Conservation (phyloP, 1,140 invertebrate species). For the Chionoecetes opilio region DNA sequence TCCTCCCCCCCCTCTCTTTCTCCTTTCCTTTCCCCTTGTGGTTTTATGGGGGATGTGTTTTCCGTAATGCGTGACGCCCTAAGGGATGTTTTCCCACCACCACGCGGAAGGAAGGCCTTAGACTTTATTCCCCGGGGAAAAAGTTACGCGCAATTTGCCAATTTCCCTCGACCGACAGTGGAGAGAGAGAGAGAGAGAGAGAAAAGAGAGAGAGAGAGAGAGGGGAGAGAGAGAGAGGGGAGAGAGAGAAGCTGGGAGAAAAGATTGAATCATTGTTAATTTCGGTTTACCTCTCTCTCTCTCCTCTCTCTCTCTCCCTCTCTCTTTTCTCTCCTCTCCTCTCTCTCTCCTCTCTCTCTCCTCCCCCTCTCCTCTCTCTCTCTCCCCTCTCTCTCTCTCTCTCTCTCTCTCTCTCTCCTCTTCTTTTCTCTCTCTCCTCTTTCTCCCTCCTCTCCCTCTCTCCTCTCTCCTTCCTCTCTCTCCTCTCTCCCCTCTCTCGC, state of each 20-base stretch:
- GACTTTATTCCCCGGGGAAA: constrained; percentile 32
- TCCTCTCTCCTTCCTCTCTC: constrained; percentile 29
- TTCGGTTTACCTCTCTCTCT: constrained; percentile 36
- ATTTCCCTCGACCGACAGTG: background rate
- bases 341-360: background rate
- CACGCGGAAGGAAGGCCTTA: background rate
- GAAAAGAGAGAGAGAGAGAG: constrained; percentile 28
- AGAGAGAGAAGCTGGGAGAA: constrained; percentile 33
- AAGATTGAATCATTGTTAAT: background rate
- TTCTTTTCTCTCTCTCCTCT: background rate
- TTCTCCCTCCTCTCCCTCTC: background rate
- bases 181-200: constrained; percentile 54
- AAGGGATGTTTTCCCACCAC: background rate
- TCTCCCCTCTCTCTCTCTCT: constrained; percentile 23
- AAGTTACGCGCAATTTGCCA: constrained; percentile 44
- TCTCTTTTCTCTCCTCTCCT: background rate
- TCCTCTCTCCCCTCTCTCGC: too few relatives aligned
- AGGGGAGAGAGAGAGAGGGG: constrained; percentile 46
- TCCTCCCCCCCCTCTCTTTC: background rate
- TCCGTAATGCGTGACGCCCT: background rate
- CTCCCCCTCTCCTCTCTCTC: too few relatives aligned
- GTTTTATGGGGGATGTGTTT: background rate
- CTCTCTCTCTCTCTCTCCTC: constrained; percentile 56
- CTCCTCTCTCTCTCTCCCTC: constrained; percentile 51
- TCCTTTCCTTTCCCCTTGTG: background rate